Conservation (phyloP, 2,888 invertebrate genomes). For the Microdon myrmicae region DNA sequence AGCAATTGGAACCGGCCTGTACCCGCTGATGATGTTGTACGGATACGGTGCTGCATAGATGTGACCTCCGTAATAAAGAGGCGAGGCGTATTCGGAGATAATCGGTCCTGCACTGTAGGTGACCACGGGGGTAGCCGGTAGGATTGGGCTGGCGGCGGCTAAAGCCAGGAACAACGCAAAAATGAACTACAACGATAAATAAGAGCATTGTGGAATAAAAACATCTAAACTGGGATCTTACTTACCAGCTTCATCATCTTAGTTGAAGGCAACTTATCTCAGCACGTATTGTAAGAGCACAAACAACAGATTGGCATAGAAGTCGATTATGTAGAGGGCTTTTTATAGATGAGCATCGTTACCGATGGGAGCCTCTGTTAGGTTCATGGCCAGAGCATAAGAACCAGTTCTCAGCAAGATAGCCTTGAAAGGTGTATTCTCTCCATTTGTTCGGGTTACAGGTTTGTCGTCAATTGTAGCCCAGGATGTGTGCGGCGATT, state of each 20-base stretch:
- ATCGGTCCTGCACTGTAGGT: constrained; percentile 29
- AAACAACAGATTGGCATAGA: constrained; percentile 33
- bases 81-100: constrained; percentile 26
- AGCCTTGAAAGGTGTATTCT: too few species aligned
- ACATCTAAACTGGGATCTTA: background rate
- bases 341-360: too few species aligned
- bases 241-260: constrained; percentile 40
- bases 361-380: too few species aligned
- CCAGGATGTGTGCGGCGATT: too few species aligned
- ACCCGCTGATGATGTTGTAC: constrained; percentile 45
- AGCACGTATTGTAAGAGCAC: constrained; percentile 22
- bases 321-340: constrained; percentile 9
- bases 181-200: constrained; percentile 40
- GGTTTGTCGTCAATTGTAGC: too few species aligned
- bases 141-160: constrained; percentile 68
- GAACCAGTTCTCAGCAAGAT: too few species aligned
- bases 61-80: constrained; percentile 56
- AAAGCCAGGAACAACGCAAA: constrained; percentile 67
- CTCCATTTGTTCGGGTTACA: too few species aligned
- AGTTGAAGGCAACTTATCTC: background rate
- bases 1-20: constrained; percentile 20
- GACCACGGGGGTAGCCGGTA: constrained; percentile 22
- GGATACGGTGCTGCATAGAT: constrained; percentile 62
- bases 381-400: too few species aligned
- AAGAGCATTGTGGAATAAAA: too few species aligned